A percentile compares a stretch with the other conserved stretches of the same genome.
These are phyloP conservation scores for Macroramphosus scolopax DNA, from an alignment of 2,797 vertebrate genomes.

Conservation along the genomic window DNA sequence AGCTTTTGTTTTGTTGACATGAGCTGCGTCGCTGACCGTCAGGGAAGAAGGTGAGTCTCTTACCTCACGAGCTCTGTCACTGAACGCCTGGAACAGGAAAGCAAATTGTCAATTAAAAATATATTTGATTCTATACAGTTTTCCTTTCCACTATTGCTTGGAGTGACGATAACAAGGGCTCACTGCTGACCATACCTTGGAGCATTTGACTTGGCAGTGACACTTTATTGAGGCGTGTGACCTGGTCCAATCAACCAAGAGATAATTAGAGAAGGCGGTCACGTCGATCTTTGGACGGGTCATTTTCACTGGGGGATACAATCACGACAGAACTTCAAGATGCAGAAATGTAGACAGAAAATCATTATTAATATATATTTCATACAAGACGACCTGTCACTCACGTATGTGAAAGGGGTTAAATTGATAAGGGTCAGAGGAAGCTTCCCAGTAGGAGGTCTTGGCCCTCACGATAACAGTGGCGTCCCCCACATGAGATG, in stretches of 20 bases:
- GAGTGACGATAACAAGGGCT: no score
- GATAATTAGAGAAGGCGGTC: not conserved
- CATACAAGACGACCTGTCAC: no score
- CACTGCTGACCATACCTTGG: slow-evolving; percentile 39
- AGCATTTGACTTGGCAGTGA: slow-evolving; percentile 61
- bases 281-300: slow-evolving; percentile 3
- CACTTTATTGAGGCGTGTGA: accelerated
- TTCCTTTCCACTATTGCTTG: no score
- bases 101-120: not conserved
- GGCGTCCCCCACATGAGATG: accelerated
- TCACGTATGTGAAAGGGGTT: slow-evolving; percentile 16
- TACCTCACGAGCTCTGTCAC: not conserved
- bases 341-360: not conserved
- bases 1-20: no score
- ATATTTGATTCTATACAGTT: not conserved
- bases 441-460: slow-evolving; percentile 29
- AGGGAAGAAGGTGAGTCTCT: no score
- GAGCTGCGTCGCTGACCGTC: no score
- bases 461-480: slow-evolving; percentile 52
- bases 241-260: slow-evolving; percentile 25
- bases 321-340: slow-evolving; percentile 16
- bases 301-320: slow-evolving; percentile 58
- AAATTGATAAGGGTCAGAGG: slow-evolving; percentile 38
- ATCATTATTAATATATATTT: no score
- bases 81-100: slow-evolving; percentile 12